These are phyloP conservation scores for Hippoglossus stenolepis DNA, from an alignment of 2,113 vertebrate genomes.

Conservation along the genomic window DNA sequence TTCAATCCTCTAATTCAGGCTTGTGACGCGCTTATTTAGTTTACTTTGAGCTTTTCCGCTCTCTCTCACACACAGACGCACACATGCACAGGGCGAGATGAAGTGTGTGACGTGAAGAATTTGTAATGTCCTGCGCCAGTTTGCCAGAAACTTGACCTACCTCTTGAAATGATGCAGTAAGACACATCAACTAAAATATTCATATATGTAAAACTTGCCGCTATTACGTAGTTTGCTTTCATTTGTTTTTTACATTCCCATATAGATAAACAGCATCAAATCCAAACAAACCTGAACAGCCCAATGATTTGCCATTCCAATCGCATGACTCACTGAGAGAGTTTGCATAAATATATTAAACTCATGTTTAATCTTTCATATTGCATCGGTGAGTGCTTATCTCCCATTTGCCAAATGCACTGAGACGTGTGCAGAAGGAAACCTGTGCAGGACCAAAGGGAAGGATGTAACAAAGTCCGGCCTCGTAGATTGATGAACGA, in stretches of 20 bases:
- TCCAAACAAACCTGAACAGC: not conserved
- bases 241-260: conserved; percentile 8
- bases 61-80: too few species aligned
- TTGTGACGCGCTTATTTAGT: conserved; percentile 10
- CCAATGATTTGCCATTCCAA: too few species aligned
- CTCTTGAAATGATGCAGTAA: not conserved
- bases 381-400: not conserved
- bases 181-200: not conserved
- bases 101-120: not conserved
- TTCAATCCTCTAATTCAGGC: conserved; percentile 37
- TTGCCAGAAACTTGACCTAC: not conserved
- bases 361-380: not conserved
- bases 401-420: not conserved
- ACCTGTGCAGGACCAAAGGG: not conserved
- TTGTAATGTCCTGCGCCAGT: conserved; percentile 12
- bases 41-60: too few species aligned
- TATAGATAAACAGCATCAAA: not conserved
- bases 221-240: not conserved
- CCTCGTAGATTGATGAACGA: conserved; percentile 30
- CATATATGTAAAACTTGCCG: not conserved
- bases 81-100: not conserved
- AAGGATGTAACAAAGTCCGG: conserved; percentile 18
- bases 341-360: not conserved
- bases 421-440: not conserved
- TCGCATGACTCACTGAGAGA: too few species aligned